A percentile compares a stretch with the other conserved stretches of the same genome.
These are phyloP conservation scores for Sylvilagus floridanus DNA, from an alignment of 2,797 vertebrate genomes.

Conservation along the genomic window DNA sequence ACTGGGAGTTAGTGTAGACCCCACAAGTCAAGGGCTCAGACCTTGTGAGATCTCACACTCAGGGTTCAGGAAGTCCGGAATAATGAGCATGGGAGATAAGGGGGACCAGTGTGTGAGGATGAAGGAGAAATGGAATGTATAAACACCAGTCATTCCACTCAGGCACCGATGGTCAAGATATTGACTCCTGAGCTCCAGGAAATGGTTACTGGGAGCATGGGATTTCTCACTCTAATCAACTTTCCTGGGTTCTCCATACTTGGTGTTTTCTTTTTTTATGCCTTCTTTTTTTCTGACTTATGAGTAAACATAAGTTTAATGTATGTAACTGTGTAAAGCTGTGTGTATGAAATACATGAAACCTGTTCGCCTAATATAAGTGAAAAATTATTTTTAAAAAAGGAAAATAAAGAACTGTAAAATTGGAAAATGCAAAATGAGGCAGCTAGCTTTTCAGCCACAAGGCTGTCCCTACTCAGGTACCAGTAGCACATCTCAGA, in stretches of 20 bases:
- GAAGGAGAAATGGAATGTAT: neutral
- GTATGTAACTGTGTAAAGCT: too few species aligned
- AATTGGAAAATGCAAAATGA: too few species aligned
- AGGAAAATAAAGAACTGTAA: too few species aligned
- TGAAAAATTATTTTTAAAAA: too few species aligned
- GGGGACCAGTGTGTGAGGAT: neutral
- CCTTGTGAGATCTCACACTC: neutral
- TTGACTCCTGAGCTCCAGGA: neutral
- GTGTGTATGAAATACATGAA: too few species aligned
- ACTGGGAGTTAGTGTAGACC: neutral
- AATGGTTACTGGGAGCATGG: neutral
- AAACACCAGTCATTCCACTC: neutral
- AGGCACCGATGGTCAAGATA: neutral
- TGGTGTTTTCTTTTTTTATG: conserved; percentile 51
- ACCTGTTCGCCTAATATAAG: too few species aligned
- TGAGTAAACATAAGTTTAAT: too few species aligned
- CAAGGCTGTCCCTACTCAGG: neutral
- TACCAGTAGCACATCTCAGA: too few species aligned
- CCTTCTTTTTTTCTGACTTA: neutral
- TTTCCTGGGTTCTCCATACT: neutral
- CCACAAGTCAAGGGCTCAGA: neutral
- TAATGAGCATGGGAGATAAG: neutral
- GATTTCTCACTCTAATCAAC: neutral
- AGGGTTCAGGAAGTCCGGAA: neutral
- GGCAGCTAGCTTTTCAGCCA: too few species aligned